Conservation (phyloP, 2,888 invertebrate genomes). For the Patella depressa region DNA sequence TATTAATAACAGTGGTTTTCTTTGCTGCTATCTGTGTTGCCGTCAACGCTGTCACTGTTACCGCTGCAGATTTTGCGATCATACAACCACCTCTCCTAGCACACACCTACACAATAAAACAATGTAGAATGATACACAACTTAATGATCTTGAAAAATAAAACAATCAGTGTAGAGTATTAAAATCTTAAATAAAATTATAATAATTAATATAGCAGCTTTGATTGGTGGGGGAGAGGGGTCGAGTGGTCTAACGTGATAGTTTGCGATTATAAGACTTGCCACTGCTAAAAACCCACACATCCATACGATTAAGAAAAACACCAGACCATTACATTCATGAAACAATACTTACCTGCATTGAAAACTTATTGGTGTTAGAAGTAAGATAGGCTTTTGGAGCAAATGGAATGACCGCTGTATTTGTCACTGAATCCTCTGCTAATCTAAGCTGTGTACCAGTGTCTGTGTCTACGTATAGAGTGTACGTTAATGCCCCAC, state of each 20-base stretch:
- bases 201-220: too few relatives aligned
- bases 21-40: conserved; percentile 10
- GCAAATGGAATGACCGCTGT: neutral
- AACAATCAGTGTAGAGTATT: too few relatives aligned
- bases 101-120: conserved; percentile 15
- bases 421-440: neutral
- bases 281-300: too few relatives aligned
- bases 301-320: too few relatives aligned
- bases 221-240: too few relatives aligned
- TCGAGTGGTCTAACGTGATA: too few relatives aligned
- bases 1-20: conserved; percentile 1
- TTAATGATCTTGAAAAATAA: too few relatives aligned
- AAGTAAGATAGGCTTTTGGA: neutral
- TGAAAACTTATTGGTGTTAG: neutral
- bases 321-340: too few relatives aligned
- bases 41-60: conserved; percentile 14
- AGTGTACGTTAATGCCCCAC: conserved; percentile 15
- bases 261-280: too few relatives aligned
- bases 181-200: too few relatives aligned
- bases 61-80: neutral
- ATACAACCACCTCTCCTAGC: conserved; percentile 18
- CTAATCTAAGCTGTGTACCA: neutral
- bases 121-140: neutral
- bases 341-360: neutral
- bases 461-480: neutral